Conservation (phyloP, 2,113 vertebrate genomes). For the Nanorana parkeri region DNA sequence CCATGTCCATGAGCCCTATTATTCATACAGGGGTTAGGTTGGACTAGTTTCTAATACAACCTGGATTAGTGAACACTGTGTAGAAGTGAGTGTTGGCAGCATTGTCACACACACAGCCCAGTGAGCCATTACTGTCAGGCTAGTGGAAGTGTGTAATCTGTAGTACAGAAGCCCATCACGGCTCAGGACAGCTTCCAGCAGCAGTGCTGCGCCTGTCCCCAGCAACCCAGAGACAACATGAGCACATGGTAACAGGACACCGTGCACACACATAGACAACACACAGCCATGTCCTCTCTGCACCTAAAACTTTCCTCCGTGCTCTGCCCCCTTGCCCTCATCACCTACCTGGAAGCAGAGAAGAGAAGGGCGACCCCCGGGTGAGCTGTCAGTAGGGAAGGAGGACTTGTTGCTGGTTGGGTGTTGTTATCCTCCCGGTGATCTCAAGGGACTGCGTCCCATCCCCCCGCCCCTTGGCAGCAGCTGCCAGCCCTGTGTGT, state of each 20-base stretch:
- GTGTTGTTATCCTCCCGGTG: conserved; percentile 7
- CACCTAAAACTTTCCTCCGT: neutral
- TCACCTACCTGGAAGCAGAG: conserved; percentile 9
- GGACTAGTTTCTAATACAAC: too few relatives aligned
- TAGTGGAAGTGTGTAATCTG: neutral
- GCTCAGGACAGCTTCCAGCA: neutral
- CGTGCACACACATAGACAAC: neutral
- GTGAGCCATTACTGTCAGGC: too few relatives aligned
- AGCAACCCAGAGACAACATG: conserved; percentile 47
- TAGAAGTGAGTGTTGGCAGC: too few relatives aligned
- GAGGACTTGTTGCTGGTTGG: neutral
- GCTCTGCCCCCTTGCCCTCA: too few relatives aligned
- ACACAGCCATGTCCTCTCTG: neutral
- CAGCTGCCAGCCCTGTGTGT: conserved; percentile 37
- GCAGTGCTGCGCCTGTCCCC: conserved; percentile 21
- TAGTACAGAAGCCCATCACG: neutral
- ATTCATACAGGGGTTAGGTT: too few relatives aligned
- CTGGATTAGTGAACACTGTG: too few relatives aligned
- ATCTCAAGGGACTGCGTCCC: conserved; percentile 26
- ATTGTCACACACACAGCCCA: too few relatives aligned
- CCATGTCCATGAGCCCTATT: too few relatives aligned
- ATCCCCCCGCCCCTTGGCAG: conserved; percentile 40
- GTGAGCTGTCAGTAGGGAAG: neutral
- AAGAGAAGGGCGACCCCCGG: too few relatives aligned
- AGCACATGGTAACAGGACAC: conserved; percentile 45